Evolutionary conservation across 2,113 vertebrate genomes (phyloP), one percentile per base, ranked within the genome.

Genomic region (Mystacornis crossleyi): DNA sequence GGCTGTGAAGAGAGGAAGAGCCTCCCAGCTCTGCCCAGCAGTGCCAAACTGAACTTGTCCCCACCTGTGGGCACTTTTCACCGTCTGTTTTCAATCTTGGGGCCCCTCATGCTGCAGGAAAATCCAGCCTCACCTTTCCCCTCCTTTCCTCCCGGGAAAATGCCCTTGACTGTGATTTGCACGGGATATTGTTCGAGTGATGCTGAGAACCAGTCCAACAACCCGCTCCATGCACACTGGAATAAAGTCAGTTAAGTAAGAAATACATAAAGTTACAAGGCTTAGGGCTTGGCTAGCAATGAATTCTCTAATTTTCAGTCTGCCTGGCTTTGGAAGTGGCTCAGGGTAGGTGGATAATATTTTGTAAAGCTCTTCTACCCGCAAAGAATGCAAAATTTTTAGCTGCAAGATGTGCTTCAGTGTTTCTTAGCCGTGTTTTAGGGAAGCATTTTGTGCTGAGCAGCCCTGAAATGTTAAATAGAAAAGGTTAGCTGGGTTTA

Each of bases 181-280:
- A 0, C 31, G 16, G 84, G 70, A 23, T 40, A 14, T 34, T 26
- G 58, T 58, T 18, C 5, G 53, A 17, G 28, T 33, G 72, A 51
- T 90, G 72, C 90, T 12, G 47, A 93, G 91, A 97, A 95, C 94
- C 85, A 69, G 92, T 89, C 82, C 50, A 50, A 69, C 93, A 12
- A 3, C 95, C 81, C 21, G 0, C 70, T 31, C 7, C 8, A 12
- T 21, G 81, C 89, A 36, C 13, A 4, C 69, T 10, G 45, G 45
- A 67, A 36, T 61, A 65, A 86, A 97, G 40, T 47, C 86, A 65
- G 24, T 21, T 50, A 31, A 60, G 50, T 28, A 25, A 94, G 65
- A 89, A 70, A 72, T 29, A 8, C 0, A 28, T 15, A 23, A 72
- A 29, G 19, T 28, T 72, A 4, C 1, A 50, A 50, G 51, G 12